phyloP scores from a whole-genome alignment of 2,797 vertebrate genomes.

The Cuculus canorus region DNA sequence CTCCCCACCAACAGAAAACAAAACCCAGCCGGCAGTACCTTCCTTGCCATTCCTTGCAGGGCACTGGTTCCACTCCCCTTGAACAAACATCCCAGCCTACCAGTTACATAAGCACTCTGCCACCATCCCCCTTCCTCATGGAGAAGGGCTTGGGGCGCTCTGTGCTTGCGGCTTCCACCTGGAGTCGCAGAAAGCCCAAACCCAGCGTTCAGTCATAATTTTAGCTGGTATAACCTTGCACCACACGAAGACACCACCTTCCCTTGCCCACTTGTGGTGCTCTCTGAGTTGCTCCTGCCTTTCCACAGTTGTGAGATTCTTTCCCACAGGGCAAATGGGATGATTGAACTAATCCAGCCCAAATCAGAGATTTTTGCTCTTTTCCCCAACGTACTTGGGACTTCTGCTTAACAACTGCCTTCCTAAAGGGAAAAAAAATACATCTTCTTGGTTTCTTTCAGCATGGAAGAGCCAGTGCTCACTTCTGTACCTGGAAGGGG shows the following conservation, averaged over 20 bases:
- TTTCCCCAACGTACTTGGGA: not conserved
- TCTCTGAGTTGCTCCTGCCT: not conserved
- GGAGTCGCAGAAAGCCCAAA: not conserved
- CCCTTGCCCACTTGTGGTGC: rapidly evolving
- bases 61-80: not conserved
- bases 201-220: not conserved
- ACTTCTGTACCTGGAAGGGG: not conserved
- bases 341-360: not conserved
- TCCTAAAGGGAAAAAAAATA: not conserved
- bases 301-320: not conserved
- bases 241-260: not conserved
- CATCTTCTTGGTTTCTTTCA: not conserved
- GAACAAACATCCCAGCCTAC: not conserved
- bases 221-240: not conserved
- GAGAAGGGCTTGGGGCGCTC: not conserved
- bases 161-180: not conserved
- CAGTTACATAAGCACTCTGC: not conserved
- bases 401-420: not conserved
- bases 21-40: not conserved
- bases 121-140: not conserved
- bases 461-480: not conserved
- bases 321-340: not conserved
- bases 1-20: not conserved
- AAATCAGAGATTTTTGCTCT: not conserved
- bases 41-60: not conserved